Percentiles rank a stretch among this genome's conserved stretches.
Conservation (phyloP, 2,888 invertebrate genomes). For the Adelphocoris suturalis region DNA sequence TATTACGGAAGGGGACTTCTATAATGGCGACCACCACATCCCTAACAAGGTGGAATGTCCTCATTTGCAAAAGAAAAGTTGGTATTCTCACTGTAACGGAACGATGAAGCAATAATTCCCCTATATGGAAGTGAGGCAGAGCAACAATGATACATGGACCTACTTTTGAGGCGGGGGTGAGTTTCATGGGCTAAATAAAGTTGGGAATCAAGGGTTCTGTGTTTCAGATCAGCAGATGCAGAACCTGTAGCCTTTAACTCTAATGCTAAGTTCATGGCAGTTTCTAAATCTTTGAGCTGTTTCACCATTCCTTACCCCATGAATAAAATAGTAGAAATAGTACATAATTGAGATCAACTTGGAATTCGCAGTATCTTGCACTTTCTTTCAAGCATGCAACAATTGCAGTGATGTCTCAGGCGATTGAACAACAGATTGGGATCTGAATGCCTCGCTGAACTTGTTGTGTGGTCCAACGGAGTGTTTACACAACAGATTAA, state of each 20-base stretch:
- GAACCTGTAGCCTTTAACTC: neutral
- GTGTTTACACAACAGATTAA: conserved; percentile 7
- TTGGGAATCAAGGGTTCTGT: neutral
- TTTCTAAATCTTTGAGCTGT: conserved; percentile 41
- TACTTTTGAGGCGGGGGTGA: neutral
- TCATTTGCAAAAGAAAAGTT: neutral
- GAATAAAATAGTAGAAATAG: conserved; percentile 33
- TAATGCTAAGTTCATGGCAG: neutral
- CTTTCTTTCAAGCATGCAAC: neutral
- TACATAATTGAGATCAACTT: neutral
- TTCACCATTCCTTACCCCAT: conserved; percentile 44
- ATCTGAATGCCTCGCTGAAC: conserved; percentile 52
- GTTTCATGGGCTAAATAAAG: conserved; percentile 43
- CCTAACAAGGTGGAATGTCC: conserved; percentile 17
- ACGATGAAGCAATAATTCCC: neutral
- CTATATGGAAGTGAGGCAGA: neutral
- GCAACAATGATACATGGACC: neutral
- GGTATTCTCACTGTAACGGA: no score
- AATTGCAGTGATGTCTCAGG: neutral
- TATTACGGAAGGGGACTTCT: conserved; percentile 19
- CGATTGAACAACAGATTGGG: conserved; percentile 16
- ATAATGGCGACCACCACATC: neutral
- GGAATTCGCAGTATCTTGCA: conserved; percentile 40
- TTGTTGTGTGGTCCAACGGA: conserved; percentile 11
- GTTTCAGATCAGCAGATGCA: conserved; percentile 2